phyloP scores from a whole-genome alignment of 2,888 invertebrate species.

The Yponomeuta cagnagella region DNA sequence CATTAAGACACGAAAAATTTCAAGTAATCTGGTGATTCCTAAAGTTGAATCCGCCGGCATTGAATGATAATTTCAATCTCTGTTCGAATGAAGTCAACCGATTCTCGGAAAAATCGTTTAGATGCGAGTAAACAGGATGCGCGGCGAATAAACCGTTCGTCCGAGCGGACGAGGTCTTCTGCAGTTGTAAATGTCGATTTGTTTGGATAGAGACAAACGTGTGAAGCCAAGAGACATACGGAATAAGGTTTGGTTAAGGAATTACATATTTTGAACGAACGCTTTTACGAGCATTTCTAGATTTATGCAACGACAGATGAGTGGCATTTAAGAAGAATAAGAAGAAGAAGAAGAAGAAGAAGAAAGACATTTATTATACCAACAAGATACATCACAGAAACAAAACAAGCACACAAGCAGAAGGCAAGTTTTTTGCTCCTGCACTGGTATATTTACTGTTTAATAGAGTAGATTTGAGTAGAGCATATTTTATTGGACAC shows the following conservation, averaged over 20 bases:
- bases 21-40: background rate
- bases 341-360: too few species aligned
- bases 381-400: too few species aligned
- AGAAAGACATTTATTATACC: too few species aligned
- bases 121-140: conserved; percentile 49
- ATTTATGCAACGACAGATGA: too few species aligned
- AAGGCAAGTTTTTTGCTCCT: too few species aligned
- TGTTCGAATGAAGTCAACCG: background rate
- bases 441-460: too few species aligned
- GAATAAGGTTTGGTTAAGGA: background rate
- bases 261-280: too few species aligned
- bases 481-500: too few species aligned
- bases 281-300: too few species aligned
- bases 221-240: conserved; percentile 36
- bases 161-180: conserved; percentile 37
- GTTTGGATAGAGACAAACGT: conserved; percentile 54
- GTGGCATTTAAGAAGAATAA: too few species aligned
- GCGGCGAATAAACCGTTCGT: conserved; percentile 41
- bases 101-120: background rate
- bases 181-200: conserved; percentile 67
- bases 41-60: background rate
- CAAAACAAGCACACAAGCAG: too few species aligned
- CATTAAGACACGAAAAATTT: background rate
- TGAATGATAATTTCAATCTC: background rate
- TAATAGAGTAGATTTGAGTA: too few species aligned